These are phyloP conservation scores for Drosophila saltans DNA, from an alignment of 1,140 invertebrate genomes.

Conservation along the genomic window DNA sequence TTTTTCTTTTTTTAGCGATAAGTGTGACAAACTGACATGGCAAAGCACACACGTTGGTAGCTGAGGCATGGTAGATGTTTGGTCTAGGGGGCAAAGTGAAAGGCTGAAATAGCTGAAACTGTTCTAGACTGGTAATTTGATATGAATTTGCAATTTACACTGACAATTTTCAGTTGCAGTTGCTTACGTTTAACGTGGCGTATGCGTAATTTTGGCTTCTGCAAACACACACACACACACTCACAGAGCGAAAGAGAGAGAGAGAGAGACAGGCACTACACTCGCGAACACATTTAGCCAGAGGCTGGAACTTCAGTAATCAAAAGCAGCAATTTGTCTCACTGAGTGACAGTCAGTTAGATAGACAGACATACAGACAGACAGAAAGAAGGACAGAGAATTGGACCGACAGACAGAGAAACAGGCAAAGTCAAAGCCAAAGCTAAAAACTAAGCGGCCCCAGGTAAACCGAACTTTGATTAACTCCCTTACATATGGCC, in stretches of 20 bases:
- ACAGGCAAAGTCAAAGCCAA: constrained; percentile 26
- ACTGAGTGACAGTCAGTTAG: constrained; percentile 12
- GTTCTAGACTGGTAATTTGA: constrained; percentile 55
- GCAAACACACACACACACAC: constrained; percentile 17
- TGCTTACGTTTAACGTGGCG: constrained; percentile 55
- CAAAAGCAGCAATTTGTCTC: constrained; percentile 34
- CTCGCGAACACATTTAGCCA: constrained; percentile 3
- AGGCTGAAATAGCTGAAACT: not conserved
- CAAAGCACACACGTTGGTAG: constrained; percentile 13
- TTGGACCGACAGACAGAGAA: not conserved
- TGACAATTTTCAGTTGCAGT: constrained; percentile 54
- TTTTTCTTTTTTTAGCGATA: constrained; percentile 41
- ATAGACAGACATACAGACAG: not conserved
- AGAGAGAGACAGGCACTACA: not conserved
- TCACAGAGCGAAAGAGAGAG: no score
- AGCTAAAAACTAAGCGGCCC: constrained; percentile 43
- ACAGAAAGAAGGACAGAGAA: not conserved
- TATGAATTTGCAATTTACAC: constrained; percentile 74
- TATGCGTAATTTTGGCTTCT: constrained; percentile 65
- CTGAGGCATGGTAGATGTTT: no score
- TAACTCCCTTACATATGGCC: constrained; percentile 35
- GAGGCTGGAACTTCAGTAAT: constrained; percentile 44
- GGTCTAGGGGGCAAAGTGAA: not conserved
- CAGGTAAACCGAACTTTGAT: constrained; percentile 74
- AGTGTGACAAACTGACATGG: constrained; percentile 67